Percentiles rank a stretch among this genome's conserved stretches.
Evolutionary conservation across 2,797 vertebrate species (phyloP).

Genomic region (Denticeps clupeoides): DNA sequence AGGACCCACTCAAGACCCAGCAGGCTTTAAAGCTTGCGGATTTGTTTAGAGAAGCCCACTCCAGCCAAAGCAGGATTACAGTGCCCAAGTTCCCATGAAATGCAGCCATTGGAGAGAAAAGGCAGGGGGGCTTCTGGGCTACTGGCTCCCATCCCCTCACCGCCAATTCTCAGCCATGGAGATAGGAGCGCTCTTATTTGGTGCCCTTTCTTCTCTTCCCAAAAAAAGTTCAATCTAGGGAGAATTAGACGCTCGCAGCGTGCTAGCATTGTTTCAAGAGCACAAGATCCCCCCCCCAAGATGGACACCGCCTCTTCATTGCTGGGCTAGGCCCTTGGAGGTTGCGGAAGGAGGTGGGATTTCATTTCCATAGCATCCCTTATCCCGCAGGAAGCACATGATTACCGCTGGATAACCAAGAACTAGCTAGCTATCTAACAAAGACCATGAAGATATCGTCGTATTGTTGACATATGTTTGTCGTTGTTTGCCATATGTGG

Average conservation of each 20-base stretch:
- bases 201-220: background rate
- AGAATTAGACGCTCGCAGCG: slow-evolving; percentile 14
- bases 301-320: slow-evolving; percentile 1
- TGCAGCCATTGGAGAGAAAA: slow-evolving; percentile 14
- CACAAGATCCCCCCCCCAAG: background rate
- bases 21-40: slow-evolving; percentile 48
- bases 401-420: slow-evolving; percentile 2
- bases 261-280: slow-evolving; percentile 8
- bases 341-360: background rate
- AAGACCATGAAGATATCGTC: no score
- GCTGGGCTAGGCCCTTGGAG: background rate
- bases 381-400: slow-evolving; percentile 15
- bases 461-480: no score
- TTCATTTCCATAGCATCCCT: background rate
- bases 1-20: slow-evolving; percentile 51
- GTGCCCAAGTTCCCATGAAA: slow-evolving; percentile 54
- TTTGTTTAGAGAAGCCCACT: slow-evolving; percentile 54
- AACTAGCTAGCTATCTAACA: slow-evolving; percentile 1
- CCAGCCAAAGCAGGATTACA: slow-evolving; percentile 20
- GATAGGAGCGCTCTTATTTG: slow-evolving; percentile 11
- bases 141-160: slow-evolving; percentile 4
- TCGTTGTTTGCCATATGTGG: no score
- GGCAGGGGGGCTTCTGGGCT: slow-evolving; percentile 36
- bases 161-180: background rate
- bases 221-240: slow-evolving; percentile 13